phyloP scores from a whole-genome alignment of 2,113 vertebrate species.

The Casuarius casuarius region DNA sequence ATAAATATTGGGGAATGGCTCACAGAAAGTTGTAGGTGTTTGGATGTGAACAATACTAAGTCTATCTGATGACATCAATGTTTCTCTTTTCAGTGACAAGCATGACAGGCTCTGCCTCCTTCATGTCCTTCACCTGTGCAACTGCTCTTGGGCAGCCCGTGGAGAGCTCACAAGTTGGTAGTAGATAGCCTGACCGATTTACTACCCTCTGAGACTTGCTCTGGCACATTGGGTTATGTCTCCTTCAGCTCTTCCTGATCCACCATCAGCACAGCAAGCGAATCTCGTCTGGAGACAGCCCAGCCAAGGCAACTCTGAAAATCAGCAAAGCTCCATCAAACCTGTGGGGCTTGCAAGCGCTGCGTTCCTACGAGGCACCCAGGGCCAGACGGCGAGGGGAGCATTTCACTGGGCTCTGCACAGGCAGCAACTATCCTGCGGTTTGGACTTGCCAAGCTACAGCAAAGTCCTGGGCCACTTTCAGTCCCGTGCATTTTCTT shows the following conservation, averaged over 20 bases:
- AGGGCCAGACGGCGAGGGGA: not conserved
- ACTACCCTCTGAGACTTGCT: not conserved
- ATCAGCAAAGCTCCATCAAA: not conserved
- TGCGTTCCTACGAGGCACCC: not conserved
- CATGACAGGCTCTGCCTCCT: not conserved
- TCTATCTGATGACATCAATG: not conserved
- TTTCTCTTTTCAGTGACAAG: not conserved
- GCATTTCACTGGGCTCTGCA: rapidly evolving
- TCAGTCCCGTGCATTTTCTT: not conserved
- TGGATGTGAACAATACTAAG: not conserved
- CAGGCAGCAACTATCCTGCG: not conserved
- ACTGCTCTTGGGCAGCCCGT: not conserved
- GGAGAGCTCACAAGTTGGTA: not conserved
- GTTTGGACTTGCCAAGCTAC: not conserved
- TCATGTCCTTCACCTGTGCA: not conserved
- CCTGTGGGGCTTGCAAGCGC: not conserved
- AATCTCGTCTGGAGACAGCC: not conserved
- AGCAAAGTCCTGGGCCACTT: not conserved
- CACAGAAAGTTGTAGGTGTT: not conserved
- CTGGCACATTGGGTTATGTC: not conserved
- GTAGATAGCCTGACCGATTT: not conserved
- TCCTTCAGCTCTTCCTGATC: not conserved
- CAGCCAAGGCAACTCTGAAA: not conserved
- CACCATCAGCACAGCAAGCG: not conserved
- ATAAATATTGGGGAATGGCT: not conserved